Base-by-base conservation (phyloP, 2,113 vertebrate species). In the Oncorhynchus gorbuscha region DNA sequence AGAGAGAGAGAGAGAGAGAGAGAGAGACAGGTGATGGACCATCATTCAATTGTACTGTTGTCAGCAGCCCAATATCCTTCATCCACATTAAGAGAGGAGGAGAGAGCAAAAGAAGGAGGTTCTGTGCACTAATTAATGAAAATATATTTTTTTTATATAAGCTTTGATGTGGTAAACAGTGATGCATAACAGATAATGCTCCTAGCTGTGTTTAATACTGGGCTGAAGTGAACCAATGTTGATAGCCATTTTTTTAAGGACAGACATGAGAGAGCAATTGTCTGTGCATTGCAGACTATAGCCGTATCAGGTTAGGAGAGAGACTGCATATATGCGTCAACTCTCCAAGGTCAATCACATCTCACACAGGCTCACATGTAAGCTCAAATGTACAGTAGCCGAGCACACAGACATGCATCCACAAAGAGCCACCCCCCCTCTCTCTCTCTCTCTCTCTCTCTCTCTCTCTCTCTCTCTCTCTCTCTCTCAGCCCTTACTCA, bases 401-500 rank as follows among this genome's bases (percentile, higher is more conserved):
- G 12, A 18, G 8, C 62, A n/a, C 16, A 74, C 22, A 49, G 81
- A 71, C 55, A 45, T 3, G 9, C 8, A 45, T 45, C 39, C 39
- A 45, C 39, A 45, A 9, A 45, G 35, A 39, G 8, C 35, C 3
- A 28, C 3, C 1, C 35, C 32, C 5, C 32, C 32, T 32, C 32
- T 32, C 5, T 32, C 5, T 32, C 5, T 32, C 1, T 32, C 1
- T 4, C 30, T 32, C 30, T 32, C 30, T 32, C 4, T 32, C 5
- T 32, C 5, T 32, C 30, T 32, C 30, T 5, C 30, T 32, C 30
- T 32, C 5, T 1, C 1, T 32, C 30, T 5, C 30, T 24, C 12
- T 74, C 81, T 81, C 81, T 76, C 81, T 39, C 35, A 83, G 80
- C 35, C 73, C 90, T 90, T 88, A 91, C 83, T 89, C 90, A 89